Percentiles rank a stretch among this genome's conserved stretches.
phyloP scores from a whole-genome alignment of 2,797 vertebrate species.

The Micropoecilia bifurca region DNA sequence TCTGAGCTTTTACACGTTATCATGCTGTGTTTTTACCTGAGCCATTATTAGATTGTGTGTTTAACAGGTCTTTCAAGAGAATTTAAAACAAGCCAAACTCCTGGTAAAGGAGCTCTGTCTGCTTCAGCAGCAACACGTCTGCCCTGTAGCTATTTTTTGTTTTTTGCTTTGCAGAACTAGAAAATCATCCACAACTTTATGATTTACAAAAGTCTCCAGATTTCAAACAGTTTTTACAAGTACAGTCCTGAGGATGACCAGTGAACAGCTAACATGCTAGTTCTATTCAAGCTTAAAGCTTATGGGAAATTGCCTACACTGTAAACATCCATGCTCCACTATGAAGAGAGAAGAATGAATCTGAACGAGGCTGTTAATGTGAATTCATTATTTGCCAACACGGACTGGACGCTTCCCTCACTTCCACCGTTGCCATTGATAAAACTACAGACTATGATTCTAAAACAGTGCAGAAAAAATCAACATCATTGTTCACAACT shows the following conservation, averaged over 20 bases:
- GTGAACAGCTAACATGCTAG: background rate
- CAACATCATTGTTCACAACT: no score
- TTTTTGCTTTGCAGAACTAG: background rate
- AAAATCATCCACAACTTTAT: background rate
- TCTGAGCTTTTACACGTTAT: conserved; percentile 28
- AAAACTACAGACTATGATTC: no score
- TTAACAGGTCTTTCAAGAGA: conserved; percentile 1
- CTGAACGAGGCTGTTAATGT: no score
- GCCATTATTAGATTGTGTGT: conserved; percentile 1
- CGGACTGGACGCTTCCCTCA: no score
- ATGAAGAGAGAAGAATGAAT: no score
- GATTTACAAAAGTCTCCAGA: background rate
- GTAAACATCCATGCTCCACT: no score
- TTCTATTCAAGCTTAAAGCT: no score
- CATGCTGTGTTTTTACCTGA: background rate
- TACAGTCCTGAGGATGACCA: background rate
- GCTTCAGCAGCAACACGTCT: background rate
- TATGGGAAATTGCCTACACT: no score
- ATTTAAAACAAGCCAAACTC: conserved; percentile 8
- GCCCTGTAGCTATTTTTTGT: background rate
- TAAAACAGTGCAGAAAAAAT: no score
- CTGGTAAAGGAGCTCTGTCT: background rate
- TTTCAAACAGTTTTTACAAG: background rate
- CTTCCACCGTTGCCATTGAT: no score
- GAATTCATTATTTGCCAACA: no score